Conservation (phyloP, 2,113 vertebrate species). For the Lampris megalopsis region DNA sequence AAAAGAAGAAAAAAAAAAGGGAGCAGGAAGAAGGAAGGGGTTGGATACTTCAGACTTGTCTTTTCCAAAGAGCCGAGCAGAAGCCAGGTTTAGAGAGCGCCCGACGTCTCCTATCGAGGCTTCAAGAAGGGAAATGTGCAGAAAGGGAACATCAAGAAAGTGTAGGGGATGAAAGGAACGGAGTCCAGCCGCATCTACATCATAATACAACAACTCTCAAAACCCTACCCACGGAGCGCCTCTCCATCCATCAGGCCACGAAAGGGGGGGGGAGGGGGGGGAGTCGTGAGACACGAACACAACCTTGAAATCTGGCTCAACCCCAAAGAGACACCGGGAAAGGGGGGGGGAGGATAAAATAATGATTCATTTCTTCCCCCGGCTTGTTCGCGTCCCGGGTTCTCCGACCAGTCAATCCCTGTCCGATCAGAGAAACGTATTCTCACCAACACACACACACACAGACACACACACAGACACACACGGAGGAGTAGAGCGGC, state of each 20-base stretch:
- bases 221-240: conserved; percentile 44
- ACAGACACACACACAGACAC: background rate
- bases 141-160: background rate
- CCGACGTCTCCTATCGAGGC: conserved; percentile 25
- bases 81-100: conserved; percentile 6
- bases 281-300: conserved; percentile 1
- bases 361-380: conserved; percentile 21
- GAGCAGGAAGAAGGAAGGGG: conserved; percentile 14
- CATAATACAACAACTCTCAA: conserved; percentile 34
- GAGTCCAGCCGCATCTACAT: conserved; percentile 30
- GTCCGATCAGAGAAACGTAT: conserved; percentile 48
- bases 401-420: conserved; percentile 43
- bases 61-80: conserved; percentile 22
- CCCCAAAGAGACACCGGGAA: conserved; percentile 21
- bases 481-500: background rate
- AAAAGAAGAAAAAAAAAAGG: conserved; percentile 48
- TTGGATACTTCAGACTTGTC: conserved; percentile 33
- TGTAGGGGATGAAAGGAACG: background rate
- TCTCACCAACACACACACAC: background rate
- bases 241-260: conserved; percentile 29
- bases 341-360: conserved; percentile 11
- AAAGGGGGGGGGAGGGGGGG: conserved; percentile 22
- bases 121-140: background rate
- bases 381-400: conserved; percentile 27
- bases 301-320: conserved; percentile 49